Base-by-base conservation (phyloP, 2,113 vertebrate genomes). In the Mungos mungo region DNA sequence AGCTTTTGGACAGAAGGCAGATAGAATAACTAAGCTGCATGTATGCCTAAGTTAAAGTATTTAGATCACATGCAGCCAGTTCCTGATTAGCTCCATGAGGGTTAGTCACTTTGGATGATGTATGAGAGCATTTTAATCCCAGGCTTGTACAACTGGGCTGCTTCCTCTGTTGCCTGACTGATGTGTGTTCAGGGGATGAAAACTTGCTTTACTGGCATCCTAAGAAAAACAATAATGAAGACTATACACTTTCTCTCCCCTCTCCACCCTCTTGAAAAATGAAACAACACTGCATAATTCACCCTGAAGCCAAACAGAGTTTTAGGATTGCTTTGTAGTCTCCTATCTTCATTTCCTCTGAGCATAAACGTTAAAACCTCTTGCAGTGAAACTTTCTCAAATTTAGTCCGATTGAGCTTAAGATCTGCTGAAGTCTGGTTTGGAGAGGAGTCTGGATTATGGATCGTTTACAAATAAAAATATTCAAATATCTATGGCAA, bases 161-260 rank as follows among this genome's bases (percentile, higher is more conserved):
- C 60, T 81, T 66, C 76, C 35, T 81, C 38, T 54, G 0, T 69
- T 35, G 81, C 52, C 29, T 81, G 72, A 50, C 60, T 63, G 50
- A 77, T 71, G 41, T n/a, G n/a, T 27, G 18, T 57, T 93, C 38
- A 57, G 54, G 68, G 87, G 27, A 38, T 69, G 57, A 31, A 95
- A 94, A 69, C 45, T 50, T 50, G 63, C 66, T 96, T 92, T 52
- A 60, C 76, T 52, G 57, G 81, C 72, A 91, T 88, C 15, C 7
- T 88, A 66, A 95, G 90, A 79, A 94, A 79, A 95, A 71, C 84
- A 85, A 85, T 41, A 18, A 72, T n/a, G 47, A 63, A 74, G 47
- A 31, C 38, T 74, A 29, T 33, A 71, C 35, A 83, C 69, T 94
- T 89, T 83, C 23, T 77, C 60, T 92, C n/a, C 31, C 25, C 10